Conservation (phyloP, 1,140 invertebrate species). For the Nephila pilipes region DNA sequence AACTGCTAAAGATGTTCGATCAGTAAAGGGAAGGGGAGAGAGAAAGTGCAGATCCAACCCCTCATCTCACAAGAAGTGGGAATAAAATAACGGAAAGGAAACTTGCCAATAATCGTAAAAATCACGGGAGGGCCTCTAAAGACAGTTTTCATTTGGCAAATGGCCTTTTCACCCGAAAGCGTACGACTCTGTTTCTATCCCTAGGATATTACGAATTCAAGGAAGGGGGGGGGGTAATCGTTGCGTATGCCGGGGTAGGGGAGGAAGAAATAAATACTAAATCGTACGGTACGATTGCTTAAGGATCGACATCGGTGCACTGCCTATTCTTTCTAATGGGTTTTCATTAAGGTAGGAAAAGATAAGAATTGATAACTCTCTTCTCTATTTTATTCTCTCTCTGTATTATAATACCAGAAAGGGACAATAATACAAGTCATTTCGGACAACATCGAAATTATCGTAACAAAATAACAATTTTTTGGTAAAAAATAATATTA, state of each 20-base stretch:
- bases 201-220: constrained; percentile 3
- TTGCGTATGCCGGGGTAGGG: background rate
- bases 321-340: too few species aligned
- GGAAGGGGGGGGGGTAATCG: background rate
- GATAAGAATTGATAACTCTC: too few species aligned
- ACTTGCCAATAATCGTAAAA: constrained; percentile 42
- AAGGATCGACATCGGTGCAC: too few species aligned
- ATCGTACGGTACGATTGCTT: background rate
- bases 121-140: constrained; percentile 10
- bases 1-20: background rate
- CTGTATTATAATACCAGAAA: too few species aligned
- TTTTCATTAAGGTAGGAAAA: too few species aligned
- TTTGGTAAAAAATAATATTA: too few species aligned
- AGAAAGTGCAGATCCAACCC: background rate
- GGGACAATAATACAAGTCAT: too few species aligned
- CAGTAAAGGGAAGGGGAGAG: background rate
- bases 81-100: background rate
- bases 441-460: too few species aligned
- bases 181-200: background rate
- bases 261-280: too few species aligned
- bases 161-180: constrained; percentile 35
- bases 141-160: constrained; percentile 68
- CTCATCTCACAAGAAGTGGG: background rate
- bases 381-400: too few species aligned
- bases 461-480: too few species aligned